Conservation (phyloP, 2,113 vertebrate genomes). For the Osmerus mordax region DNA sequence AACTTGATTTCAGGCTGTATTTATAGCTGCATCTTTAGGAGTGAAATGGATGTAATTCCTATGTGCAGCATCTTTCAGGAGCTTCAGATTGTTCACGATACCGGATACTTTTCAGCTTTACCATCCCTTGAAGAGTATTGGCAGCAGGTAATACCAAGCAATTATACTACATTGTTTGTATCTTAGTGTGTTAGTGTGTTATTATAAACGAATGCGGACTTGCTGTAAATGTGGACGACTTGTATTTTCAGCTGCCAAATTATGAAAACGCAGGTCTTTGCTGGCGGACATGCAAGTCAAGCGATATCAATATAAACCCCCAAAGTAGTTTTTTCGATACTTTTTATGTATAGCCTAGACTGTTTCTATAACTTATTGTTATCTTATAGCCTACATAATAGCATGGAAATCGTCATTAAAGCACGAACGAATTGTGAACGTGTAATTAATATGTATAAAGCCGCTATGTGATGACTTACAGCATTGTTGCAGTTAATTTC, state of each 20-base stretch:
- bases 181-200: not conserved
- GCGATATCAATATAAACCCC: no score
- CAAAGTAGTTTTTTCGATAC: no score
- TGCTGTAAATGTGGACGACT: not conserved
- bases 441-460: no score
- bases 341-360: no score
- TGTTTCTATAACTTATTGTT: no score
- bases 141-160: slow-evolving; percentile 87
- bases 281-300: no score
- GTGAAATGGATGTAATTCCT: slow-evolving; percentile 95
- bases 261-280: no score
- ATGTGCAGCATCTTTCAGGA: slow-evolving; percentile 99
- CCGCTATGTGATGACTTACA: not conserved
- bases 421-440: no score
- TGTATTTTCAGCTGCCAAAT: no score
- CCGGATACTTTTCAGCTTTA: slow-evolving; percentile 95
- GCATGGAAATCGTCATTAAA: no score
- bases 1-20: slow-evolving; percentile 32
- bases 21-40: slow-evolving; percentile 34
- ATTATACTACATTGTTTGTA: not conserved
- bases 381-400: no score
- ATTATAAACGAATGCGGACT: not conserved
- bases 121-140: slow-evolving; percentile 98
- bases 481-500: slow-evolving; percentile 7
- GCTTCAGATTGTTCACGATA: slow-evolving; percentile 97